Base-by-base conservation (phyloP, 1,140 invertebrate species). In the Drosophila oshimai region DNA sequence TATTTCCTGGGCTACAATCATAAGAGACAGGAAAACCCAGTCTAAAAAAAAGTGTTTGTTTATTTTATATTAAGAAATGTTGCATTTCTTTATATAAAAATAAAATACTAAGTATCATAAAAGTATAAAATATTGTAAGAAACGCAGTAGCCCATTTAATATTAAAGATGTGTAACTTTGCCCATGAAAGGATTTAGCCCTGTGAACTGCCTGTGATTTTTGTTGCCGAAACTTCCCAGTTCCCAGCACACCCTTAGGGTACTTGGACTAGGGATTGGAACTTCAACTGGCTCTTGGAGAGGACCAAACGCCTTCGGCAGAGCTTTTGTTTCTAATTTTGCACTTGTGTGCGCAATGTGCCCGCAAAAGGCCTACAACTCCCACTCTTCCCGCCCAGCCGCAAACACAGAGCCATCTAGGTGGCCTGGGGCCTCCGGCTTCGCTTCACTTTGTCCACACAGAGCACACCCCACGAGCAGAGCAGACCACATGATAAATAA, bases 401-500 rank as follows among this genome's bases (percentile, higher is more conserved):
- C 33, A 36, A 10, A 39, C 28, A 36, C n/a, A 33, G 22, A 58
- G 33, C 31, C 31, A 45, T 39, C 33, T 24, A 28, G 26, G 22
- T 44, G 29, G 69, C 69, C 64, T 53, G 58, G 50, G 70, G 69
- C 69, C 74, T 47, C 33, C 44, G 61, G 67, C 65, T 61, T 72
- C 39, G 50, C 65, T 71, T 86, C 53, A 60, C 73, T 72, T 83
- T 67, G 77, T 81, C 50, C 72, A 58, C 77, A 76, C 54, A 37
- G 58, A 53, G 62, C 69, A 58, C 74, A 42, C 72, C 60, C 73
- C 69, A 58, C 74, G 37, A 67, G 55, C 73, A 55, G 34, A 67
- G 53, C 67, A 31, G 54, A 87, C 81, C 81, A 87, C 81, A 87
- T 87, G 81, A 87, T 87, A 87, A 87, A 87, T 87, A 89, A 89